Base-by-base conservation (phyloP, 1,140 invertebrate genomes). In the Drosophila mojavensis region DNA sequence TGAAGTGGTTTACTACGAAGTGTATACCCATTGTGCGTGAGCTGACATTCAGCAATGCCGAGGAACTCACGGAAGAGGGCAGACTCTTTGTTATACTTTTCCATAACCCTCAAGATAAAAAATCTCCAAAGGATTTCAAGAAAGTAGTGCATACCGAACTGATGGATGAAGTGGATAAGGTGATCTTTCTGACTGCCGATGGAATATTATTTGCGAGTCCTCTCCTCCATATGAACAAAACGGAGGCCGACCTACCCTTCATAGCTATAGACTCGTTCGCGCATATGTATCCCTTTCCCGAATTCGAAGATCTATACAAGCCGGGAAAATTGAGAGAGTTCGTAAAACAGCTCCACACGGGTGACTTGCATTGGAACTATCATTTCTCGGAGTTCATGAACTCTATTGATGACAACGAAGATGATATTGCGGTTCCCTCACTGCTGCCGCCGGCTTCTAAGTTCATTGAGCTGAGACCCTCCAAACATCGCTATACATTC, bases 11-110 rank as follows among this genome's bases (percentile, higher is more conserved):
- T 1, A 17, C 26, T 0, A 6, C 55, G 4, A 64, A 55, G 28
- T 89, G 84, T 24, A 4, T 20, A 0, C 68, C 74, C 3, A 2
- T 65, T 24, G 71, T 89, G 13, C 43, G 62, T 11, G 68, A 74
- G 5, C 33, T 89, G 2, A 89, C 71, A n/a, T 89, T 84, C n/a
- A 15, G 55, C 0, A 89, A 89, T 64, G 85, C 81, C 4, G 84
- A 89, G 28, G 75, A 78, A 7, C 11, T 89, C 5, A 33, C 74
- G 0, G 78, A 89, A 15, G 59, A 69, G 20, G 68, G 51, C 0
- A 13, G 43, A n/a, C 84, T 74, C 4, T 56, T 89, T 1, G 10
- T 89, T 3, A 24, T 89, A 41, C 68, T 73, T 4, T 84, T 89
- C 10, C 56, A 89, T 62, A 6, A 58, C 17, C 47, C 63, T 4